Evolutionary conservation across 2,888 invertebrate genomes (phyloP), one percentile per base, ranked within the genome.

Genomic region (Tipula lateralis): DNA sequence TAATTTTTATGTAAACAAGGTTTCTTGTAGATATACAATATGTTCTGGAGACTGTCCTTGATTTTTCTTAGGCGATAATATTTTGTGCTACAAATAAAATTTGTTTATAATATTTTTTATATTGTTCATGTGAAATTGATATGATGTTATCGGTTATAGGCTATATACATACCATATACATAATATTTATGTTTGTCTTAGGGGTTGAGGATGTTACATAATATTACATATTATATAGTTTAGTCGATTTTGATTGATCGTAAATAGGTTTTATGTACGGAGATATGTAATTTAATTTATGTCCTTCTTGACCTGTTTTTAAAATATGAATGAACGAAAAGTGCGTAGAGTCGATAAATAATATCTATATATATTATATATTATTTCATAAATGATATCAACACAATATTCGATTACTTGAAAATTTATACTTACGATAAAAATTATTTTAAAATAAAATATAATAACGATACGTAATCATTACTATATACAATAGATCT

Each of bases 71-170:
- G 19, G 24, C 24, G 24, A 66, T 66, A 39, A 2, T 24, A 16
- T 24, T 66, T 32, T 66, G 24, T 24, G 9, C 24, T 66, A 24
- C 2, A 66, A 66, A 66, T 9, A 24, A 66, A 66, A 24, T 66
- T 66, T 66, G 19, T 66, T 66, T 19, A 24, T 66, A 39, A 24
- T 24, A 0, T 24, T 2, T 2, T 24, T 66, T 66, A 2, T 12
- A 24, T 66, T 66, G 9, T 9, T 66, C 24, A 9, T 24, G 6
- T 19, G 66, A 66, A 66, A 66, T n/a, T 66, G 24, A 66, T 66
- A 66, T 66, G 66, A 66, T 66, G 66, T 66, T 66, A 66, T 66
- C 66, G 66, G 66, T 66, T 66, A 66, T 66, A 44, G 19, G 44
- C 16, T n/a, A 19, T 36, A 36, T 36, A 36, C 32, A 32, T 32